Evolutionary conservation across 1,140 invertebrate species (phyloP).

Genomic region (Diprion similis): DNA sequence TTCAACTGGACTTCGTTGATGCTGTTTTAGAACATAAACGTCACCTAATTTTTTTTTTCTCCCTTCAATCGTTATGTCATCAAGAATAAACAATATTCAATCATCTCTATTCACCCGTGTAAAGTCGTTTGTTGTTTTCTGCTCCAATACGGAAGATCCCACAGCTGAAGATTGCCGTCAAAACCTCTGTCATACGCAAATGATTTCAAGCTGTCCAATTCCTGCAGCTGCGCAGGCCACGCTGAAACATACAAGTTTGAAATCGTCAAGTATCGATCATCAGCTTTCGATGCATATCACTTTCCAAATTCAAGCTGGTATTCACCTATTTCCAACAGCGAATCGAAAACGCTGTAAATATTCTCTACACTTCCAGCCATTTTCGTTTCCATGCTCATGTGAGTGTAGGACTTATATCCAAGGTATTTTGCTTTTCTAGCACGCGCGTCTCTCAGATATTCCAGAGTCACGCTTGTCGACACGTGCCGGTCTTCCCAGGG

Average conservation of each 20-base stretch:
- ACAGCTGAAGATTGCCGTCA: conserved; percentile 72
- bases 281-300: conserved; percentile 16
- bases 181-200: conserved; percentile 82
- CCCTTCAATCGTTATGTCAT: conserved; percentile 38
- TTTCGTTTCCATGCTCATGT: conserved; percentile 94
- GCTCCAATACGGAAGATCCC: conserved; percentile 89
- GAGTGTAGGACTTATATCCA: conserved; percentile 80
- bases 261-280: conserved; percentile 14
- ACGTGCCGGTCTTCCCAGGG: conserved; percentile 68
- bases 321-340: conserved; percentile 68
- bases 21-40: conserved; percentile 42
- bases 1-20: conserved; percentile 75
- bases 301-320: too few species aligned
- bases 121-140: conserved; percentile 72
- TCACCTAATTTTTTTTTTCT: too few species aligned
- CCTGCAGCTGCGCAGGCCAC: conserved; percentile 75
- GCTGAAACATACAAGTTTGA: conserved; percentile 52
- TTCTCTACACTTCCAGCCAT: conserved; percentile 88
- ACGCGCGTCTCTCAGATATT: conserved; percentile 77
- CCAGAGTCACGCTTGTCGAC: conserved; percentile 77
- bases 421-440: conserved; percentile 76
- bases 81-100: conserved; percentile 25
- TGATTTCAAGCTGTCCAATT: conserved; percentile 74
- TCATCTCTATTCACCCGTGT: conserved; percentile 63
- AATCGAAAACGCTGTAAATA: conserved; percentile 76